A percentile compares a stretch with the other conserved stretches of the same genome.
Conservation (phyloP, 2,888 invertebrate species). For the Eristalis tenax region DNA sequence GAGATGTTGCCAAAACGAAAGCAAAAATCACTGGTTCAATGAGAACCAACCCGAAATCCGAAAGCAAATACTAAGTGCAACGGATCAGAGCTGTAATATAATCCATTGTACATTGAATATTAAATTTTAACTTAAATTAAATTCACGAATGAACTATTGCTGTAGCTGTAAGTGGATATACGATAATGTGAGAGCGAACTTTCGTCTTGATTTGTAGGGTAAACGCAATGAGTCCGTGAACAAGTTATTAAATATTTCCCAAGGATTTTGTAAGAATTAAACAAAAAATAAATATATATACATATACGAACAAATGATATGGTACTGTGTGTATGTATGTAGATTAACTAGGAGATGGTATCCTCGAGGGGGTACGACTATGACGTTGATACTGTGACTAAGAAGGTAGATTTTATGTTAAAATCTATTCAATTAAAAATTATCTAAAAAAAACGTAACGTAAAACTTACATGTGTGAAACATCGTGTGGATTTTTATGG, state of each 20-base stretch:
- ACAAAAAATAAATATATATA: slow-evolving; percentile 5
- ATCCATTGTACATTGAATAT: slow-evolving; percentile 33
- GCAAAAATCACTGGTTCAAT: neutral
- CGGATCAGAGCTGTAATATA: slow-evolving; percentile 51
- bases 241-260: slow-evolving; percentile 29
- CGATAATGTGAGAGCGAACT: slow-evolving; percentile 34
- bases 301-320: neutral
- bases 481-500: neutral
- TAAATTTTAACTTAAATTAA: slow-evolving; percentile 44
- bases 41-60: neutral
- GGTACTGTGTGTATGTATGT: neutral
- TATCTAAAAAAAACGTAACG: neutral
- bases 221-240: slow-evolving; percentile 21
- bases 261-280: slow-evolving; percentile 56
- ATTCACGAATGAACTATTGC: slow-evolving; percentile 35
- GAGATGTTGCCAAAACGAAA: slow-evolving; percentile 54
- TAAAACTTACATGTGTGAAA: slow-evolving; percentile 4
- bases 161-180: slow-evolving; percentile 24
- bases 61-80: slow-evolving; percentile 29
- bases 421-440: slow-evolving; percentile 56
- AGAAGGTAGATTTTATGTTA: slow-evolving; percentile 68
- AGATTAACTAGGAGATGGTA: slow-evolving; percentile 26
- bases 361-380: slow-evolving; percentile 35
- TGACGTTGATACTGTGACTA: slow-evolving; percentile 56
- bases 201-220: slow-evolving; percentile 25